These are phyloP conservation scores for Calidris pygmaea DNA, from an alignment of 2,113 vertebrate genomes.

Conservation along the genomic window DNA sequence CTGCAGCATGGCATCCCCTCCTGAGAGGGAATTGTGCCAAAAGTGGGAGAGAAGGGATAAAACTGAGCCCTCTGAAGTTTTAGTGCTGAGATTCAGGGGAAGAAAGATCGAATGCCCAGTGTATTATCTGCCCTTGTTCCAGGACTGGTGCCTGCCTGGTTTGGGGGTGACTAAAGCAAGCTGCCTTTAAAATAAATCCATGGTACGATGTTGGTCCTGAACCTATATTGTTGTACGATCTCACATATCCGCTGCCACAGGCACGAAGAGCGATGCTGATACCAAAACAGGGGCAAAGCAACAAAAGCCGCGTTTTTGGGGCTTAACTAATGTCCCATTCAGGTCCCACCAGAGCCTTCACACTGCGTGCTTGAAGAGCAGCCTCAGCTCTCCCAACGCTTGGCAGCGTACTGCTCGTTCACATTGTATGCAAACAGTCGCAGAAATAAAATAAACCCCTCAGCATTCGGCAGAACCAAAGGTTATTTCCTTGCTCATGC, in stretches of 20 bases:
- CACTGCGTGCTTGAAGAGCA: fast-evolving
- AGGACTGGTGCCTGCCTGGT: fast-evolving
- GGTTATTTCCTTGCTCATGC: background rate
- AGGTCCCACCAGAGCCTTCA: background rate
- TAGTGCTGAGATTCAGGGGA: background rate
- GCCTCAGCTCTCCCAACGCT: background rate
- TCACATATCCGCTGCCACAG: background rate
- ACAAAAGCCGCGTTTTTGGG: fast-evolving
- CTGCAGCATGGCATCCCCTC: background rate
- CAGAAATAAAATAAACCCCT: background rate
- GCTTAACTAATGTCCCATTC: background rate
- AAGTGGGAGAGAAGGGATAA: background rate
- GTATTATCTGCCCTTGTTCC: fast-evolving
- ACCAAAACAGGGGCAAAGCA: background rate
- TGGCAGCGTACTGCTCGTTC: background rate
- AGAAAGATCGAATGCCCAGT: fast-evolving
- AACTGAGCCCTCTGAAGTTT: background rate
- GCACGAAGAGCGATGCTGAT: background rate
- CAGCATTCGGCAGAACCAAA: background rate
- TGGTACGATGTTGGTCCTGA: background rate
- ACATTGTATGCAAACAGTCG: background rate
- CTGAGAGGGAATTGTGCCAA: background rate
- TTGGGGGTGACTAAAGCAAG: background rate
- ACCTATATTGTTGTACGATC: background rate
- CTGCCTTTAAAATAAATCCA: background rate